Conservation (phyloP, 1,140 invertebrate genomes). For the Drosophila rufa region DNA sequence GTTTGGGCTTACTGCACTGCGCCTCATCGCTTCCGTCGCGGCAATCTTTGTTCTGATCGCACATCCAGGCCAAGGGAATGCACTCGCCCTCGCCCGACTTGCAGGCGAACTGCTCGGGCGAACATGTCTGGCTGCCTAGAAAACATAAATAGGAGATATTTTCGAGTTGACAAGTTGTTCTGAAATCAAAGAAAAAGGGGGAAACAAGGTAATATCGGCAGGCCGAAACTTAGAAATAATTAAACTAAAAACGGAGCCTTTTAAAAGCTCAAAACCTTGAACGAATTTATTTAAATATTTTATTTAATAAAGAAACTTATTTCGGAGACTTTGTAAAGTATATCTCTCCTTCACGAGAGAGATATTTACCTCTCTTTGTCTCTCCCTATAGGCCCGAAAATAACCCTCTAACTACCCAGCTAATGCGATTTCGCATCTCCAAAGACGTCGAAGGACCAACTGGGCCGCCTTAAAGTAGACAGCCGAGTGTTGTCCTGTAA, state of each 20-base stretch:
- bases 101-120: constrained; percentile 94
- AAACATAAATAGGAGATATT: constrained; percentile 63
- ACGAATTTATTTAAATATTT: neutral
- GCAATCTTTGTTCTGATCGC: constrained; percentile 94
- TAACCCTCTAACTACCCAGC: constrained; percentile 43
- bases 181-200: neutral
- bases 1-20: constrained; percentile 92
- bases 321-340: too few relatives aligned
- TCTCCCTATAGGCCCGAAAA: neutral
- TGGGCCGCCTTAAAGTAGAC: constrained; percentile 48
- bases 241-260: too few relatives aligned
- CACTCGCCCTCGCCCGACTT: constrained; percentile 91
- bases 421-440: constrained; percentile 48
- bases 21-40: constrained; percentile 94
- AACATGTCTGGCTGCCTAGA: constrained; percentile 91
- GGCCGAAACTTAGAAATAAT: neutral
- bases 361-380: neutral
- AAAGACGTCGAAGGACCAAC: constrained; percentile 6
- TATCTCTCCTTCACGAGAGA: too few relatives aligned
- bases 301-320: too few relatives aligned
- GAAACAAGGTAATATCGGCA: neutral
- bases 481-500: constrained; percentile 53
- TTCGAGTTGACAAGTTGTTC: neutral
- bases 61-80: constrained; percentile 95
- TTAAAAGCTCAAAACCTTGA: too few relatives aligned